These are phyloP conservation scores for Netelia inedita DNA, from an alignment of 2,888 invertebrate genomes.

Conservation along the genomic window DNA sequence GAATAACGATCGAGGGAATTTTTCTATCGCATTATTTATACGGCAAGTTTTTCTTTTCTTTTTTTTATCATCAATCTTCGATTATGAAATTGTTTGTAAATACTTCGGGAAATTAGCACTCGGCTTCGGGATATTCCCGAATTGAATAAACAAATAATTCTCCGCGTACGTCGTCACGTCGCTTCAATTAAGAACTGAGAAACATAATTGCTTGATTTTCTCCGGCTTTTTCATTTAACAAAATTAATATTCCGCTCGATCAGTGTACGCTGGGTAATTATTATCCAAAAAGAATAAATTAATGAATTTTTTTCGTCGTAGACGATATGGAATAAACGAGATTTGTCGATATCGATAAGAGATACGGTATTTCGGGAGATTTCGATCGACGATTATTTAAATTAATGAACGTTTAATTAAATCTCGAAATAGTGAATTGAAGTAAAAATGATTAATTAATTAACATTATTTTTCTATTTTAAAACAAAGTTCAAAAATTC, in stretches of 20 bases:
- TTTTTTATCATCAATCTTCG: background rate
- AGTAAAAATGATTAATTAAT: too few relatives aligned
- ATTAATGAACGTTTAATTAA: background rate
- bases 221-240: background rate
- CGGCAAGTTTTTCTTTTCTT: background rate
- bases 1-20: constrained; percentile 13
- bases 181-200: background rate
- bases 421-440: too few relatives aligned
- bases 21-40: background rate
- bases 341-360: background rate
- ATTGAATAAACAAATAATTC: background rate
- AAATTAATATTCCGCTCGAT: background rate
- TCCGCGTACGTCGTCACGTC: background rate
- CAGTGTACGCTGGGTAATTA: background rate
- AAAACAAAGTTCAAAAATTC: too few relatives aligned
- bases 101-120: background rate
- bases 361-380: background rate
- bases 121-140: background rate
- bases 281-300: background rate
- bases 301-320: background rate
- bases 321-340: background rate
- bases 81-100: background rate
- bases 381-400: background rate
- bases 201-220: background rate
- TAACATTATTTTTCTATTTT: too few relatives aligned